A percentile compares a stretch with the other conserved stretches of the same genome.
Evolutionary conservation across 2,888 invertebrate genomes (phyloP).

Genomic region (Nomada flava): DNA sequence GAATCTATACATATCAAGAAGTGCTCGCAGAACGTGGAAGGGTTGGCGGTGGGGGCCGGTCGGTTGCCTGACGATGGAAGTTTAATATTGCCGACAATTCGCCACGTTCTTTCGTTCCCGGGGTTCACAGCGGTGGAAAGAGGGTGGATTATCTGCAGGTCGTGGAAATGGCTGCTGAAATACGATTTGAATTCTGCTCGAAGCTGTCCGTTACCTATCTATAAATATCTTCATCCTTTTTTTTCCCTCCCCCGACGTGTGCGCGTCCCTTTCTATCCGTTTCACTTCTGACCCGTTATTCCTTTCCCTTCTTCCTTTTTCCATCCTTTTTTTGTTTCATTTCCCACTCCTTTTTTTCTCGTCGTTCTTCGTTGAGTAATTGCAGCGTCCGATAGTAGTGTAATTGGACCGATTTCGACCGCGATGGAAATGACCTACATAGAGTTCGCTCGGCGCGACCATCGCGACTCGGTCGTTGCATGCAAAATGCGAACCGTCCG

Average conservation of each 20-base stretch:
- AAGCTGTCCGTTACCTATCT: slow-evolving; percentile 15
- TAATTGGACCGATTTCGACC: slow-evolving; percentile 70
- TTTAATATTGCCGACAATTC: slow-evolving; percentile 68
- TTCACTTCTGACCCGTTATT: slow-evolving; percentile 21
- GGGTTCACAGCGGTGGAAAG: slow-evolving; percentile 17
- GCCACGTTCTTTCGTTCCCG: slow-evolving; percentile 41
- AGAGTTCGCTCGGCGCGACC: slow-evolving; percentile 41
- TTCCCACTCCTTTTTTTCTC: slow-evolving; percentile 17
- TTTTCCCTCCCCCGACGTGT: neutral
- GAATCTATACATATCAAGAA: slow-evolving; percentile 63
- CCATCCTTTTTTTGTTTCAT: slow-evolving; percentile 4
- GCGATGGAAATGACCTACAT: slow-evolving; percentile 68
- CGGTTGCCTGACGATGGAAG: slow-evolving; percentile 55
- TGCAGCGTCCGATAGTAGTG: slow-evolving; percentile 64
- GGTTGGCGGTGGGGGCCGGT: slow-evolving; percentile 8
- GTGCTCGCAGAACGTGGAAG: neutral
- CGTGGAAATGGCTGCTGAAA: slow-evolving; percentile 57
- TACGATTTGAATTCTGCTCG: slow-evolving; percentile 52
- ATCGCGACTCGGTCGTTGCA: slow-evolving; percentile 50
- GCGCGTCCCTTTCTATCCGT: neutral
- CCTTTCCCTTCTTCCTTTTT: slow-evolving; percentile 17
- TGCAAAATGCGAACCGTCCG: slow-evolving; percentile 67
- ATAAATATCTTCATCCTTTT: slow-evolving; percentile 35
- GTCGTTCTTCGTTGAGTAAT: slow-evolving; percentile 57
- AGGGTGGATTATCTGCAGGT: slow-evolving; percentile 50